Conservation (phyloP, 2,797 vertebrate genomes). For the Ctenosaura bakeri region DNA sequence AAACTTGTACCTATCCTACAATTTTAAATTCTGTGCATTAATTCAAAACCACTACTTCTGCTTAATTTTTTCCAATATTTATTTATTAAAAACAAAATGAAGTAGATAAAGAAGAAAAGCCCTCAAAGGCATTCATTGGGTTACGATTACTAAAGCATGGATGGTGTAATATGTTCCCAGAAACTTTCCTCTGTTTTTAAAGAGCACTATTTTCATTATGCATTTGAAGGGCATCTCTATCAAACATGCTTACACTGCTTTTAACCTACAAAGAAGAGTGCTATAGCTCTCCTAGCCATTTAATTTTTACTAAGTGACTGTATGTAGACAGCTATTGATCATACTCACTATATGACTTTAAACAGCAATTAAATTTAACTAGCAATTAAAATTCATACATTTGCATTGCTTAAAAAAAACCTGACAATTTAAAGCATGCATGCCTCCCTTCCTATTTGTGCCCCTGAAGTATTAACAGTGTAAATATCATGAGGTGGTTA, state of each 20-base stretch:
- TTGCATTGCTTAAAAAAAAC: constrained; percentile 15
- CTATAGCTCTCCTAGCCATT: constrained; percentile 45
- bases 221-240: constrained; percentile 76
- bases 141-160: constrained; percentile 62
- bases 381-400: constrained; percentile 23
- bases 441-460: not conserved
- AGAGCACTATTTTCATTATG: constrained; percentile 59
- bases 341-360: constrained; percentile 12
- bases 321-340: constrained; percentile 52
- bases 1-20: not conserved
- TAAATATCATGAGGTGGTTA: not conserved
- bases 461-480: not conserved
- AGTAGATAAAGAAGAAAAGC: constrained; percentile 72
- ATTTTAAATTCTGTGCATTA: constrained; percentile 51
- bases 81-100: constrained; percentile 73
- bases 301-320: constrained; percentile 51
- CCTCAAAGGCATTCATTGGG: constrained; percentile 70
- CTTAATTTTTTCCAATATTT: constrained; percentile 65
- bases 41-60: constrained; percentile 64
- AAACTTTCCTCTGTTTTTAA: constrained; percentile 81
- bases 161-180: constrained; percentile 81
- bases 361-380: constrained; percentile 42
- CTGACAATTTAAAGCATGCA: not conserved
- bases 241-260: constrained; percentile 65
- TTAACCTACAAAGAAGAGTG: constrained; percentile 46